Conservation (phyloP, 2,113 vertebrate species). For the Ictalurus furcatus region DNA sequence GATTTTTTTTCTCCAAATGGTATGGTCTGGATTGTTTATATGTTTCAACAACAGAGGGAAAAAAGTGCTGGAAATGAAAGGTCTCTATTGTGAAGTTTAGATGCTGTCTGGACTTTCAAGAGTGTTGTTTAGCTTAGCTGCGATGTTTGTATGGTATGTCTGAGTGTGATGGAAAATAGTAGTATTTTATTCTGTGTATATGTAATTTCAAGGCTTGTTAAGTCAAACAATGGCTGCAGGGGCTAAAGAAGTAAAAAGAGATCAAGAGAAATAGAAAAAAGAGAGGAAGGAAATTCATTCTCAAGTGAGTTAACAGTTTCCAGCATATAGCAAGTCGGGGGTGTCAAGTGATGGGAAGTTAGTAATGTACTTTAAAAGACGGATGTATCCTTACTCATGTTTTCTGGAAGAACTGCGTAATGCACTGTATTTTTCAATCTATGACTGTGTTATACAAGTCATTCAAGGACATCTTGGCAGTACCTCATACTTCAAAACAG, state of each 20-base stretch:
- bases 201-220: neutral
- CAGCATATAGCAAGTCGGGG: neutral
- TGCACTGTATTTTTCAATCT: constrained; percentile 2
- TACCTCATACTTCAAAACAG: constrained; percentile 7
- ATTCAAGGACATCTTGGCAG: constrained; percentile 28
- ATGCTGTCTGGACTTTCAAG: neutral
- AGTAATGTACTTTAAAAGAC: constrained; percentile 26
- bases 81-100: neutral
- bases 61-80: neutral
- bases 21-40: constrained; percentile 12
- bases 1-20: neutral
- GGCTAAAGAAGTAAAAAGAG: neutral
- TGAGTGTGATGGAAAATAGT: neutral
- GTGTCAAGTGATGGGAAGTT: constrained; percentile 18
- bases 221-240: neutral
- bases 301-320: constrained; percentile 14
- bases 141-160: neutral
- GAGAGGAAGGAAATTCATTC: neutral
- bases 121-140: neutral
- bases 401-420: constrained; percentile 22
- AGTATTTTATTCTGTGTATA: constrained; percentile 9
- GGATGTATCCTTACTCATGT: constrained; percentile 6
- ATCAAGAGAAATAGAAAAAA: neutral
- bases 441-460: constrained; percentile 16
- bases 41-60: neutral